Base-by-base conservation (phyloP, 2,888 invertebrate genomes). In the Stenodema calcarata region DNA sequence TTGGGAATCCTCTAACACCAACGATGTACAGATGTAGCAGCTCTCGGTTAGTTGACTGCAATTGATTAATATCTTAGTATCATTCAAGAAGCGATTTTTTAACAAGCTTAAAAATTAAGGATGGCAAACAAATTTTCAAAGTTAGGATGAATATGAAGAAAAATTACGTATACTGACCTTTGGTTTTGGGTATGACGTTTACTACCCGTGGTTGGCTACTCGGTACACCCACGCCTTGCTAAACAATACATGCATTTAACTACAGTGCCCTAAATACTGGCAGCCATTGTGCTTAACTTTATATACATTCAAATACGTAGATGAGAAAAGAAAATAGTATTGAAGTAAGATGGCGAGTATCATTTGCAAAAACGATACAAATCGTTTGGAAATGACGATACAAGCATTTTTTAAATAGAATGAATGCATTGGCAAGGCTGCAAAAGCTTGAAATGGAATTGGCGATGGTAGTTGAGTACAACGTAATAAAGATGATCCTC, bases 191-290 rank as follows among this genome's bases (percentile, higher is more conserved):
- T 79, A 88, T 87, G 88, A 86, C 83, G 87, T 87, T 86, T 86
- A 88, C 88, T 78, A 88, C 88, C 87, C 88, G 82, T 70, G 88
- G 88, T 75, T 87, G 87, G 78, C 87, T 88, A 87, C 79, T 79
- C 78, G 87, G 86, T 50, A 80, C 87, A 86, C 87, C 86, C 80
- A 84, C 87, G 87, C 88, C 88, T 87, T 88, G 88, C 88, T 88
- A 88, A 88, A 88, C 88, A 88, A 87, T 84, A 84, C 88, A 88
- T 88, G 88, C 88, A 85, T 75, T 87, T 82, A 84, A 87, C 88
- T 87, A 88, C 88, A 88, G 85, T 88, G 87, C 87, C 86, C 85
- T 83, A 80, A 87, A 76, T 82, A 69, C 82, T 62, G 69, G 62
- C 41, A 30, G 30, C 47, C 47, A 35, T 44, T 69, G 86, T 79